These are phyloP conservation scores for Bathynomus jamesi DNA, from an alignment of 1,140 invertebrate genomes.

Conservation along the genomic window DNA sequence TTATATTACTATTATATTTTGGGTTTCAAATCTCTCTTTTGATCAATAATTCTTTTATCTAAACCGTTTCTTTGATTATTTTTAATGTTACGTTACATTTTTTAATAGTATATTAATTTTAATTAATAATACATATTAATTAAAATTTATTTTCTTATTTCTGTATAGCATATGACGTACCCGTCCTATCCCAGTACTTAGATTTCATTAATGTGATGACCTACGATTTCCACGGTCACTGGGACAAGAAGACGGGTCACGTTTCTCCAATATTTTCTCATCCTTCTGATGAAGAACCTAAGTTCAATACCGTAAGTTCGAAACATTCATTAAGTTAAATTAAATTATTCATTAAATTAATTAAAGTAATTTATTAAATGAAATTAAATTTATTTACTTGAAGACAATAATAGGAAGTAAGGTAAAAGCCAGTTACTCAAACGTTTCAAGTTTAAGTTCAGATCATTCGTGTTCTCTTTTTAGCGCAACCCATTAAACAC, in stretches of 20 bases:
- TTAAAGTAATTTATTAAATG: no score
- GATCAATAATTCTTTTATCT: neutral
- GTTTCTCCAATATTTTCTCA: constrained; percentile 44
- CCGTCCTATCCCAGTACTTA: constrained; percentile 43
- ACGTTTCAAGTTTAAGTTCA: no score
- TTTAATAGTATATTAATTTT: neutral
- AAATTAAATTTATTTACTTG: no score
- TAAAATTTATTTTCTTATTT: neutral
- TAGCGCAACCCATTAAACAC: no score
- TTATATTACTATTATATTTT: neutral
- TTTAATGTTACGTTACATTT: neutral
- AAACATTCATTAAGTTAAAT: no score
- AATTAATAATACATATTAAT: neutral
- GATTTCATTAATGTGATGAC: constrained; percentile 49
- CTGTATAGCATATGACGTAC: constrained; percentile 46
- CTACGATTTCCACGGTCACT: constrained; percentile 46
- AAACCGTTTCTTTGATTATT: neutral
- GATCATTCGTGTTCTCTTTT: no score
- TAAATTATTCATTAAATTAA: no score
- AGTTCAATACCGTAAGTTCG: constrained; percentile 33
- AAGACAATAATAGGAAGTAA: no score
- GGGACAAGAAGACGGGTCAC: constrained; percentile 43
- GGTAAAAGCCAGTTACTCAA: no score
- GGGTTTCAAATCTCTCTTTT: neutral
- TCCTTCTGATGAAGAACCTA: constrained; percentile 31